Evolutionary conservation across 2,113 vertebrate species (phyloP).

Genomic region (Procavia capensis): DNA sequence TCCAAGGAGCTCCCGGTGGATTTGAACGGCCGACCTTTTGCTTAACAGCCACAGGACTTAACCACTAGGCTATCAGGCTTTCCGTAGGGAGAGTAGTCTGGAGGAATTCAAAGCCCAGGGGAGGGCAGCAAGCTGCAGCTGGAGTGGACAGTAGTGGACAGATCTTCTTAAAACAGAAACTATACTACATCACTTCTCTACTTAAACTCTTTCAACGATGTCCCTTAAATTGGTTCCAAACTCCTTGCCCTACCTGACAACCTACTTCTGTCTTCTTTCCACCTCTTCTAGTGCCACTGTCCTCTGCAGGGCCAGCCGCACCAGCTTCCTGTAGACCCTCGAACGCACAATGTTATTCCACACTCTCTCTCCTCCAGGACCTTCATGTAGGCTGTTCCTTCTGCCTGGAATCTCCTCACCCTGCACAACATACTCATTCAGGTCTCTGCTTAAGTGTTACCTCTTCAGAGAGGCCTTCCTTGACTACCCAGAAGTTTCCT

Average conservation of each 20-base stretch:
- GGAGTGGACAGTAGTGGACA: not conserved
- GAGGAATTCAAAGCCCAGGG: not conserved
- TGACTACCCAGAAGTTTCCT: not conserved
- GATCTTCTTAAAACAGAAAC: not conserved
- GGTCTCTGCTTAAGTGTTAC: not conserved
- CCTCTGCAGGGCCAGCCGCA: not conserved
- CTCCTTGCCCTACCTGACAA: not conserved
- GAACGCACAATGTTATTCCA: not conserved
- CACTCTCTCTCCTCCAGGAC: not conserved
- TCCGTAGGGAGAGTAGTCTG: no score
- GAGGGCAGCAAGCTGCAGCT: not conserved
- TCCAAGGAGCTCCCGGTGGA: no score
- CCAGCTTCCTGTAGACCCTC: not conserved
- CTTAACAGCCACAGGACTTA: no score
- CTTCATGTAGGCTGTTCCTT: not conserved
- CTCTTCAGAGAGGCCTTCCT: not conserved
- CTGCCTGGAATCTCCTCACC: not conserved
- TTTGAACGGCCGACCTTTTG: no score
- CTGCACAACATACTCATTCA: not conserved
- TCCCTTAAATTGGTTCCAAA: no score
- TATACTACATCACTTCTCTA: not conserved
- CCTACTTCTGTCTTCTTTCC: not conserved
- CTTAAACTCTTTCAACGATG: not conserved
- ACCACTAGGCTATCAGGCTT: no score
- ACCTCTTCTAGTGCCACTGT: not conserved